phyloP scores from a whole-genome alignment of 2,113 vertebrate species.

The Cololabis saira region DNA sequence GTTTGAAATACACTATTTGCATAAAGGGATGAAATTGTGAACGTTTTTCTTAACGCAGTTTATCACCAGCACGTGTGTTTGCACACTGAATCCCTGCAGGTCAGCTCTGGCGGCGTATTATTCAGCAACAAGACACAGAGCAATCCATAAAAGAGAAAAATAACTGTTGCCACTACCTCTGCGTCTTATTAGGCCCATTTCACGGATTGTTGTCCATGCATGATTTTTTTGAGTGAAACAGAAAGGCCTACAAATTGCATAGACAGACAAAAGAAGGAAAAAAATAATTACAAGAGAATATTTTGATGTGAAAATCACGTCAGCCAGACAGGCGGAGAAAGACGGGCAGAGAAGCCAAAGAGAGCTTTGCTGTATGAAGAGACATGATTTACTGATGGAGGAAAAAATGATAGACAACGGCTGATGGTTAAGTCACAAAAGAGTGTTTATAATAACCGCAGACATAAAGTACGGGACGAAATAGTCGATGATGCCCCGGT shows the following conservation, averaged over 20 bases:
- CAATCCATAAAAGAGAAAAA: slow-evolving; percentile 23
- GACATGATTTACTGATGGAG: slow-evolving; percentile 30
- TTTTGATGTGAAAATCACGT: slow-evolving; percentile 3
- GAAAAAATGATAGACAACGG: slow-evolving; percentile 17
- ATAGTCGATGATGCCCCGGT: slow-evolving; percentile 6
- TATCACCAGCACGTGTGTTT: too few relatives aligned
- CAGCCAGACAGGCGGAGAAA: neutral
- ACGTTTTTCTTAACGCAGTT: slow-evolving; percentile 2
- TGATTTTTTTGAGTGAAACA: neutral
- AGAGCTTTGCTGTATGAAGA: slow-evolving; percentile 27
- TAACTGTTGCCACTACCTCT: slow-evolving; percentile 1
- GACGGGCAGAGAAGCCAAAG: slow-evolving; percentile 1
- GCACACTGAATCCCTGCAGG: too few relatives aligned
- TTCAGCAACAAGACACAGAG: neutral
- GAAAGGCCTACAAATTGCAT: slow-evolving; percentile 8
- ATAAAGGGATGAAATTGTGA: slow-evolving; percentile 1
- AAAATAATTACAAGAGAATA: neutral
- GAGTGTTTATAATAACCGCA: slow-evolving; percentile 8
- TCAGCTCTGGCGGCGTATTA: too few relatives aligned
- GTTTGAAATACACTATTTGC: slow-evolving; percentile 26
- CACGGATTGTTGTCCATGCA: slow-evolving; percentile 5
- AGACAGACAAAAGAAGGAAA: neutral
- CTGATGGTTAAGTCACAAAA: slow-evolving; percentile 13
- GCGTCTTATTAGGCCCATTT: slow-evolving; percentile 10
- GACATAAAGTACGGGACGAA: slow-evolving; percentile 4